Evolutionary conservation across 2,113 vertebrate genomes (phyloP).

Genomic region (Onychostruthus taczanowskii): DNA sequence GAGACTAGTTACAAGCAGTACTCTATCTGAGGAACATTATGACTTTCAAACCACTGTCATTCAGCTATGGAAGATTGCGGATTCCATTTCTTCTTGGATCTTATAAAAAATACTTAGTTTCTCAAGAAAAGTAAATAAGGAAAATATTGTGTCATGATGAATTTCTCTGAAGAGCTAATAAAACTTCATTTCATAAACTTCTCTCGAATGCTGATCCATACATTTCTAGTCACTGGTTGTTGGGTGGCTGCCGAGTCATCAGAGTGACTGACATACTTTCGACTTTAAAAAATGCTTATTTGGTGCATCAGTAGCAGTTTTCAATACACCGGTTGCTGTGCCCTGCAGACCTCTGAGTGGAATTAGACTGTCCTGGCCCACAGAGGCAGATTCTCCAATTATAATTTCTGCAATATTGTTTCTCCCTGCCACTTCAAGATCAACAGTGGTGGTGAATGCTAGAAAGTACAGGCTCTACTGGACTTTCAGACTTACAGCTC

Average conservation of each 20-base stretch:
- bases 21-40: background rate
- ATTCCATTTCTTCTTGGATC: background rate
- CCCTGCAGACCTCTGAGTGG: slow-evolving; percentile 48
- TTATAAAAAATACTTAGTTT: background rate
- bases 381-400: background rate
- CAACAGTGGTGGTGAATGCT: background rate
- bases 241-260: slow-evolving; percentile 57
- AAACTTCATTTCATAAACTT: slow-evolving; percentile 41
- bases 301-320: slow-evolving; percentile 67
- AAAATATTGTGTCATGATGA: background rate
- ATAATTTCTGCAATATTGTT: background rate
- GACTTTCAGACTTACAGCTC: background rate
- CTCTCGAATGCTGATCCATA: slow-evolving; percentile 56
- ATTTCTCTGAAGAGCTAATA: slow-evolving; percentile 31
- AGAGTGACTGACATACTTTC: slow-evolving; percentile 54
- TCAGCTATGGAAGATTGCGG: background rate
- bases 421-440: background rate
- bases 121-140: background rate
- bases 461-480: background rate
- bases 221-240: slow-evolving; percentile 28
- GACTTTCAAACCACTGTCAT: background rate
- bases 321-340: slow-evolving; percentile 56
- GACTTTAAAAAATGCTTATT: slow-evolving; percentile 69
- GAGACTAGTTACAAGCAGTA: background rate
- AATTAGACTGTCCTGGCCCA: slow-evolving; percentile 38